Conservation (phyloP, 1,140 invertebrate genomes). For the Macrosteles quadrilineatus region DNA sequence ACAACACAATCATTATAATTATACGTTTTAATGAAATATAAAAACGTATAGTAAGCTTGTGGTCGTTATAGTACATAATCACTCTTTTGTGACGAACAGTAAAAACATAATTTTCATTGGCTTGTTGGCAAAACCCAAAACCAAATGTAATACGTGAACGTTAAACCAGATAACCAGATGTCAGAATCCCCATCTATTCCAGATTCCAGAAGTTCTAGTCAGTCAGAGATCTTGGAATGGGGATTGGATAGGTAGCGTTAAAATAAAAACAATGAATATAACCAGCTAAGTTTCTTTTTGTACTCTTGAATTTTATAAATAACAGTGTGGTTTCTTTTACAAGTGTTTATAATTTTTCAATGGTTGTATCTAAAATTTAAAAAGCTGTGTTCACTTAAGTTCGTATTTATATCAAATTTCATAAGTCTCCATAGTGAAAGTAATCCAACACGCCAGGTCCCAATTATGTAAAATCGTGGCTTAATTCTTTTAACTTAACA, state of each 20-base stretch:
- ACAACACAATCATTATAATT: too few species aligned
- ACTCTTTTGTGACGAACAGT: too few species aligned
- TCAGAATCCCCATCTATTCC: neutral
- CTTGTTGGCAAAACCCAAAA: neutral
- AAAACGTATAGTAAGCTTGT: too few species aligned
- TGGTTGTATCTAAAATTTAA: neutral
- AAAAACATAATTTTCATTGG: neutral
- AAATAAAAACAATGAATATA: neutral
- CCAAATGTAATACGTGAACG: neutral
- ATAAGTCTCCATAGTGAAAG: neutral
- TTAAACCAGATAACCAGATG: neutral
- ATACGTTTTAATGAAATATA: too few species aligned
- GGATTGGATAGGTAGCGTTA: neutral
- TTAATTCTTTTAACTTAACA: neutral
- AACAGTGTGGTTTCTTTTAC: neutral
- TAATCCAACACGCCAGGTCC: neutral
- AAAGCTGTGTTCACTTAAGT: neutral
- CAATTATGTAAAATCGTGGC: constrained; percentile 17
- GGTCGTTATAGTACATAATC: too few species aligned
- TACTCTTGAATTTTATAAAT: neutral
- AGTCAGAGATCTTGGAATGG: neutral
- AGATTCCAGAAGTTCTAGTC: neutral
- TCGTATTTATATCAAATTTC: neutral
- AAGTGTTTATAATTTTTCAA: too few species aligned
- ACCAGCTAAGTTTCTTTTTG: neutral